Evolutionary conservation across 2,797 vertebrate genomes (phyloP).

Genomic region (Momotus momota): DNA sequence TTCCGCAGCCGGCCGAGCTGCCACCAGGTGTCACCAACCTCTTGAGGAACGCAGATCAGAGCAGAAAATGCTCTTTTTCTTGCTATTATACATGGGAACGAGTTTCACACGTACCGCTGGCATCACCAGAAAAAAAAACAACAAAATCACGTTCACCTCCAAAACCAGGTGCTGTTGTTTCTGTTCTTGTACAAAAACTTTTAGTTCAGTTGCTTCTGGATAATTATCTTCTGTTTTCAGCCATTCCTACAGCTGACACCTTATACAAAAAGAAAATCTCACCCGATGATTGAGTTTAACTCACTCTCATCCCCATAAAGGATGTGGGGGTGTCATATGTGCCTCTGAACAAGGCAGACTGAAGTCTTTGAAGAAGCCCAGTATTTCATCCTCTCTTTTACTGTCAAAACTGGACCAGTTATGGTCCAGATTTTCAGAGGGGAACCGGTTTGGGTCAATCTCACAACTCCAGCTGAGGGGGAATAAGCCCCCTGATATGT

Average conservation of each 20-base stretch:
- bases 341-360: not conserved
- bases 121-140: not conserved
- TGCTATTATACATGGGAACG: not conserved
- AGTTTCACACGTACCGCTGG: not conserved
- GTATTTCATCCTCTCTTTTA: not conserved
- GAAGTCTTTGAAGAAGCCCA: not conserved
- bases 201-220: not conserved
- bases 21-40: slow-evolving; percentile 79
- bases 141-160: not conserved
- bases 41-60: not conserved
- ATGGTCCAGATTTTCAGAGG: not conserved
- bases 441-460: not conserved
- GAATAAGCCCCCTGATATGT: not conserved
- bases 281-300: fast-evolving
- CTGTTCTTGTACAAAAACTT: not conserved
- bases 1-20: not conserved
- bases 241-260: not conserved
- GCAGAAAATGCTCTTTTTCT: not conserved
- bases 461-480: not conserved
- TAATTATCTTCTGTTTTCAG: not conserved
- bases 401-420: not conserved
- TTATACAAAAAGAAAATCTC: not conserved
- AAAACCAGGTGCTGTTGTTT: fast-evolving
- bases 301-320: fast-evolving
- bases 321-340: not conserved